Evolutionary conservation across 2,797 vertebrate genomes (phyloP), one percentile per base, ranked within the genome.

Genomic region (Agapornis canus): DNA sequence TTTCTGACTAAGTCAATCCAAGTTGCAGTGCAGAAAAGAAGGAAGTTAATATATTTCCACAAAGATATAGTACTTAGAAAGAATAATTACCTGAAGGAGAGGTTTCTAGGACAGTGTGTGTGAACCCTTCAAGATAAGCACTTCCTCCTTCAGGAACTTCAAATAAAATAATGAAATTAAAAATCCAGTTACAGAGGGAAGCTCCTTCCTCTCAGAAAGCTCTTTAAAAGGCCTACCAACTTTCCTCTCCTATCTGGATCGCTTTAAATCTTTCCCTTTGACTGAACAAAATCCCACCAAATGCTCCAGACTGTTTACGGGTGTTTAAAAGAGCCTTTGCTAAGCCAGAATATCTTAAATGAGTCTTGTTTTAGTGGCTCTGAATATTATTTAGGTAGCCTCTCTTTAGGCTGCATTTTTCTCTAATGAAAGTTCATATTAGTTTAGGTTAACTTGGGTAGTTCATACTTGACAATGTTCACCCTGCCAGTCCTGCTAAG

Each of bases 101-200:
- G 54, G 81, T 72, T 93, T 87, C 75, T 64, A 61, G 26, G 57
- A 66, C 9, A 13, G 19, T 72, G 57, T 71, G 42, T 18, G 23
- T 52, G 86, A 90, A 43, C 32, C 19, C 63, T 70, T 84, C 87
- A 90, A 84, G 82, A 86, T 90, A 96, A 95, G 63, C 49, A 69
- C 39, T 86, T 79, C 23, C 39, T 92, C 27, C 39, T 94, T 64
- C 52, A 92, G 54, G 25, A 82, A 10, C 56, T 89, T 89, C 39
- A 66, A 70, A 71, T 11, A 37, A 68, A 35, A 56, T 8, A 20
- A 48, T 6, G 23, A 52, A 45, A 19, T 2, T 39, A 59, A 70
- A 87, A 86, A 68, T 57, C n/a, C 13, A 14, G 47, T 69, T 85
- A 42, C 20, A 73, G 27, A 45, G 25, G 18, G 42, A 81, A 72